phyloP scores from a whole-genome alignment of 2,888 invertebrate species.

The Cataglyphis cursor region DNA sequence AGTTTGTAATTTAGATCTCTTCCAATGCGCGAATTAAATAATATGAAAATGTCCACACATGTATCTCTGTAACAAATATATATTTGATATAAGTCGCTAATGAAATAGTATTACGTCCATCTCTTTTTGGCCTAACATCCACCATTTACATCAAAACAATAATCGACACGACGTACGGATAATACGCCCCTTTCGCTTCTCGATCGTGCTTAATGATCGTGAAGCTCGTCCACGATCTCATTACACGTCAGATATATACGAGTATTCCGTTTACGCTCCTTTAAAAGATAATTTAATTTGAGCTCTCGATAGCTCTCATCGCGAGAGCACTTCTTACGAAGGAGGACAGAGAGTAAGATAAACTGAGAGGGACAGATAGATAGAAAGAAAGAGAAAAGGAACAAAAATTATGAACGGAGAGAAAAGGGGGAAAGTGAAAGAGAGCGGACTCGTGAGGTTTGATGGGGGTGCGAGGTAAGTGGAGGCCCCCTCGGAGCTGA shows the following conservation, averaged over 20 bases:
- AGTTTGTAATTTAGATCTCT: background rate
- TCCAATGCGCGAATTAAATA: background rate
- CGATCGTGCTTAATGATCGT: constrained; percentile 56
- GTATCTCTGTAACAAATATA: background rate
- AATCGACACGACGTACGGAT: constrained; percentile 66
- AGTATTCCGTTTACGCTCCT: constrained; percentile 60
- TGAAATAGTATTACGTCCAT: constrained; percentile 62
- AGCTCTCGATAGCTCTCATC: constrained; percentile 47
- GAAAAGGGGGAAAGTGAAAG: constrained; percentile 64
- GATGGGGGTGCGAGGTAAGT: constrained; percentile 80
- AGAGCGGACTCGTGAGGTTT: constrained; percentile 84
- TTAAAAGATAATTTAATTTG: constrained; percentile 54
- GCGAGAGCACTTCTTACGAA: constrained; percentile 26
- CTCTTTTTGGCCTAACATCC: constrained; percentile 52
- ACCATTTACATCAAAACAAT: constrained; percentile 72
- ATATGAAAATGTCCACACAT: background rate
- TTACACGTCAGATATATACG: constrained; percentile 45
- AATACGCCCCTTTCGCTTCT: constrained; percentile 34
- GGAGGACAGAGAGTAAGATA: constrained; percentile 57
- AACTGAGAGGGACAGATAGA: constrained; percentile 60
- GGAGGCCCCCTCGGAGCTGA: constrained; percentile 81
- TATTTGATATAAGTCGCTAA: background rate
- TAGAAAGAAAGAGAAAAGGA: constrained; percentile 57
- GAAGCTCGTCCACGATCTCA: constrained; percentile 53
- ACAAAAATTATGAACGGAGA: constrained; percentile 46